Percentiles rank a stretch among this genome's conserved stretches.
phyloP scores from a whole-genome alignment of 2,113 vertebrate genomes.

The Labeo catla region DNA sequence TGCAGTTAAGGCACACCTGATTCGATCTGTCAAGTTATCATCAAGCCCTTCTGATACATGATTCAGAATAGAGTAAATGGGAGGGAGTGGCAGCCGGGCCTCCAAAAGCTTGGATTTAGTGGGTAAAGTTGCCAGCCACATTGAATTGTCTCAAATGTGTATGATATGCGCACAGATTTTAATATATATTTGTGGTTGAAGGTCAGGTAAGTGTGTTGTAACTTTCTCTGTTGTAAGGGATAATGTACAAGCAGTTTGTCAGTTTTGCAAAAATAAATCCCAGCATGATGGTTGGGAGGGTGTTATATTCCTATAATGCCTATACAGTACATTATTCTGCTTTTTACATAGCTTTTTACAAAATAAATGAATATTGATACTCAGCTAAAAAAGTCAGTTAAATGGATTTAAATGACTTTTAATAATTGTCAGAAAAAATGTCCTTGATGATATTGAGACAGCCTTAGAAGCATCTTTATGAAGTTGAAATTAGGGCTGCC shows the following conservation, averaged over 20 bases:
- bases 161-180: not conserved
- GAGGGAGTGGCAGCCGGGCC: not conserved
- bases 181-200: not conserved
- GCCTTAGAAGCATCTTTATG: not conserved
- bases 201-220: not conserved
- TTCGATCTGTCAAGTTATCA: slow-evolving; percentile 27
- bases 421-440: not conserved
- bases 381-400: not conserved
- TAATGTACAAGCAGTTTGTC: not conserved
- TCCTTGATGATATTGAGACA: not conserved
- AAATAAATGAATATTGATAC: not conserved
- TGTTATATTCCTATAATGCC: not conserved
- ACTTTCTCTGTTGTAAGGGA: not conserved
- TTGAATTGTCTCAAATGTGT: not conserved
- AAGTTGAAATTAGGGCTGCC: slow-evolving; percentile 52
- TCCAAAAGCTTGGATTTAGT: not conserved
- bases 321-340: not conserved
- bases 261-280: not conserved
- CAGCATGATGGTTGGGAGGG: not conserved
- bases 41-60: slow-evolving; percentile 6
- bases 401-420: not conserved
- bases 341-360: not conserved
- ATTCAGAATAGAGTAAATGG: slow-evolving; percentile 24
- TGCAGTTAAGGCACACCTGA: slow-evolving; percentile 40
- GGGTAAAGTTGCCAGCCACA: not conserved